Evolutionary conservation across 1,140 invertebrate species (phyloP).

Genomic region (Bactericera cockerelli): DNA sequence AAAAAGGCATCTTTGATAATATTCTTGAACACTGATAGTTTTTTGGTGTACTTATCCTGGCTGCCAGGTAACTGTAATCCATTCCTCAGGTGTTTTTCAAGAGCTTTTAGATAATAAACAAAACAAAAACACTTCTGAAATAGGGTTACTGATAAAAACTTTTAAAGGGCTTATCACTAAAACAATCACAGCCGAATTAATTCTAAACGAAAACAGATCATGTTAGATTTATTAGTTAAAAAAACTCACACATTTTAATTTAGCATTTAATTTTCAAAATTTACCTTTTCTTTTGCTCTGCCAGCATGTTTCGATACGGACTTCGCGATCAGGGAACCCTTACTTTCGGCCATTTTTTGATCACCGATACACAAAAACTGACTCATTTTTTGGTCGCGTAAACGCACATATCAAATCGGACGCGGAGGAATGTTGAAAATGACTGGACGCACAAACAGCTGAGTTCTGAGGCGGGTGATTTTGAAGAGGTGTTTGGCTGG

Average conservation of each 20-base stretch:
- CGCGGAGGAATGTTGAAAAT: neutral
- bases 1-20: too few relatives aligned
- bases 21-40: too few relatives aligned
- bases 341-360: constrained; percentile 67
- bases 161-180: too few relatives aligned
- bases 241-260: neutral
- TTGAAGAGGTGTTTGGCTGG: constrained; percentile 1
- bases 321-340: constrained; percentile 76
- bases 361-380: constrained; percentile 22
- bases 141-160: too few relatives aligned
- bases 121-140: too few relatives aligned
- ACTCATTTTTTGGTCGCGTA: constrained; percentile 15
- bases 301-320: constrained; percentile 85
- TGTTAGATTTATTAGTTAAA: neutral
- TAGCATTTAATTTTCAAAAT: neutral
- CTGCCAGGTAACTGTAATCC: too few relatives aligned
- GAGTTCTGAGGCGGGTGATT: neutral
- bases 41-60: too few relatives aligned
- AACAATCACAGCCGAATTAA: too few relatives aligned
- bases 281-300: constrained; percentile 78
- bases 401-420: neutral
- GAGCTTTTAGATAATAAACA: too few relatives aligned
- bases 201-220: too few relatives aligned
- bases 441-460: too few relatives aligned
- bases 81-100: too few relatives aligned